A percentile compares a stretch with the other conserved stretches of the same genome.
These are phyloP conservation scores for Mormyrus iriodes DNA, from an alignment of 2,113 vertebrate species.

Conservation along the genomic window DNA sequence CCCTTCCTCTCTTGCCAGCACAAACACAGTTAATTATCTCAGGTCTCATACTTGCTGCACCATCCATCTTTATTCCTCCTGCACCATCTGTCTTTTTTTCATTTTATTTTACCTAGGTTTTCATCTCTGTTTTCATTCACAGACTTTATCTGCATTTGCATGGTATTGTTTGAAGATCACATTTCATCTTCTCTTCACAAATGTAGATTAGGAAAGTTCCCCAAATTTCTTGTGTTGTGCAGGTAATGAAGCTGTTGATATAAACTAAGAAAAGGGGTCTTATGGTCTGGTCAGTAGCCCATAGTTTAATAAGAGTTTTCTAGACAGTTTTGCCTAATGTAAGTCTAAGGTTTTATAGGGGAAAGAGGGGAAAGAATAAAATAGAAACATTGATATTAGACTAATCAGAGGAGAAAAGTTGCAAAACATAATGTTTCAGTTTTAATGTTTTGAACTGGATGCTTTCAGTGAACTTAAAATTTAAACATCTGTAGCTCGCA, in stretches of 20 bases:
- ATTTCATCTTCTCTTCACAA: background rate
- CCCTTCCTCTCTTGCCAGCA: conserved; percentile 46
- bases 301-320: background rate
- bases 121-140: background rate
- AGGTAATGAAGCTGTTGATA: background rate
- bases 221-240: background rate
- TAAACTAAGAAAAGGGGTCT: background rate
- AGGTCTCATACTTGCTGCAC: conserved; percentile 45
- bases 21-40: conserved; percentile 54
- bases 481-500: background rate
- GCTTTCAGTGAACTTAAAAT: background rate
- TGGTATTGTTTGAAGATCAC: background rate
- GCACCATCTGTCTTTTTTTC: conserved; percentile 11
- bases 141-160: background rate
- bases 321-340: background rate
- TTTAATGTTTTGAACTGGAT: background rate
- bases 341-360: background rate
- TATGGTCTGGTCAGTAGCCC: background rate
- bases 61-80: conserved; percentile 42
- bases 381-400: background rate
- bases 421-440: background rate
- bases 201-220: background rate
- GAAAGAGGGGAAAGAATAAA: background rate
- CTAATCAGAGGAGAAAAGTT: background rate
- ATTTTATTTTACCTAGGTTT: conserved; percentile 2